Percentiles rank a stretch among this genome's conserved stretches.
Conservation (phyloP, 2,797 vertebrate species). For the Molossus molossus region DNA sequence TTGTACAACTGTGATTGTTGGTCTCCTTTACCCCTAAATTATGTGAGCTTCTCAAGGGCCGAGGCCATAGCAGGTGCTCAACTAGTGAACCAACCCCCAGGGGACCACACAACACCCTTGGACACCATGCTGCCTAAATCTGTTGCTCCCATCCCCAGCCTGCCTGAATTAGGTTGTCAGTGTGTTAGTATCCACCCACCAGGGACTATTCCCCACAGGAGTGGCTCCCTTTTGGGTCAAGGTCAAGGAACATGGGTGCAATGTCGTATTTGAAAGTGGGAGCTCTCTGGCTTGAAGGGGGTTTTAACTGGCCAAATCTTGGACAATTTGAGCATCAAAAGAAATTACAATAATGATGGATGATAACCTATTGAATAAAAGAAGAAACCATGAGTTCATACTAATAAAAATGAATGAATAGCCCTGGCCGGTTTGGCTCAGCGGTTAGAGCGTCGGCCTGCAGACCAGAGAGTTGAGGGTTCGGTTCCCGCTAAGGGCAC, state of each 20-base stretch:
- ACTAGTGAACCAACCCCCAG: not conserved
- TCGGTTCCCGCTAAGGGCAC: no score
- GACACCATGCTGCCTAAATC: not conserved
- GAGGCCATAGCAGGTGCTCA: not conserved
- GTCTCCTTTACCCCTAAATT: not conserved
- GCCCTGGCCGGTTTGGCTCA: no score
- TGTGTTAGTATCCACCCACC: not conserved
- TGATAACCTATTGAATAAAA: not conserved
- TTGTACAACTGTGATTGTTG: no score
- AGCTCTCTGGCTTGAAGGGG: not conserved
- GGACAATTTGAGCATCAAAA: not conserved
- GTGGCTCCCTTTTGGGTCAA: constrained; percentile 5
- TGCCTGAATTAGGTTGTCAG: not conserved
- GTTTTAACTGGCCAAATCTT: not conserved
- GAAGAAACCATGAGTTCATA: not conserved
- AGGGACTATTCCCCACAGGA: not conserved
- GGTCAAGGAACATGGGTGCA: not conserved
- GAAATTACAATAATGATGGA: not conserved
- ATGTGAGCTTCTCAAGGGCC: not conserved
- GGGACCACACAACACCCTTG: not conserved
- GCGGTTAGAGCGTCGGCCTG: no score
- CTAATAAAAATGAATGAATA: not conserved
- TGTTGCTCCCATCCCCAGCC: not conserved
- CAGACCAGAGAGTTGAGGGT: no score
- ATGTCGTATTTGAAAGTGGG: not conserved